Conservation (phyloP, 2,888 invertebrate genomes). For the Coelinius sp. region DNA sequence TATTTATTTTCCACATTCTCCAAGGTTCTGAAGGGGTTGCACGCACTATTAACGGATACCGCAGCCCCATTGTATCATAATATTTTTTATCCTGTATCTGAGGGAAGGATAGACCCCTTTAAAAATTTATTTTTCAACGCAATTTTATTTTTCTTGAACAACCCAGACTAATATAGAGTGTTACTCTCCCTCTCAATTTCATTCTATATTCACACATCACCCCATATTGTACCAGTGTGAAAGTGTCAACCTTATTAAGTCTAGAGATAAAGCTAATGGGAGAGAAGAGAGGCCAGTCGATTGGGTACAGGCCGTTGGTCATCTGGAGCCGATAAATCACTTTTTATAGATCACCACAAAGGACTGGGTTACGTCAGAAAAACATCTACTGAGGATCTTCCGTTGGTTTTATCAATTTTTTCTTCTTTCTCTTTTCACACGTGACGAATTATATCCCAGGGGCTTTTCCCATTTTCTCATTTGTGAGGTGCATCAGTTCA, state of each 20-base stretch:
- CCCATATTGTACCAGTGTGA: not conserved
- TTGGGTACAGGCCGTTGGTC: slow-evolving; percentile 33
- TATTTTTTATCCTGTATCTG: not conserved
- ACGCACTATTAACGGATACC: slow-evolving; percentile 15
- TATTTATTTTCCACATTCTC: not conserved
- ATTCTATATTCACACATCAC: not conserved
- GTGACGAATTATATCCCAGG: not conserved
- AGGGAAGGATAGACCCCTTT: not conserved
- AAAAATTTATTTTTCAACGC: slow-evolving; percentile 6
- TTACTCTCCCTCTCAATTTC: slow-evolving; percentile 11
- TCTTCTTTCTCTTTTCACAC: no score
- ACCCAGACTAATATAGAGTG: not conserved
- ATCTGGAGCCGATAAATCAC: slow-evolving; percentile 45
- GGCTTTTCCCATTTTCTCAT: not conserved
- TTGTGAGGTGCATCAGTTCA: not conserved
- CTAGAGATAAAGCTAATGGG: slow-evolving; percentile 34
- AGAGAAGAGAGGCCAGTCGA: slow-evolving; percentile 10
- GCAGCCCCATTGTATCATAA: slow-evolving; percentile 11
- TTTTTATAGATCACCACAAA: slow-evolving; percentile 48
- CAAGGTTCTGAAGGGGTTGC: slow-evolving; percentile 3
- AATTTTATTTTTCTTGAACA: not conserved
- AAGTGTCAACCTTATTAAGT: slow-evolving; percentile 46
- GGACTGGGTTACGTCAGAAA: slow-evolving; percentile 22
- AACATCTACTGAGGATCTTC: not conserved
- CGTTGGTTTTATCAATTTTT: not conserved